phyloP scores from a whole-genome alignment of 2,113 vertebrate genomes.

The Chionomys nivalis region DNA sequence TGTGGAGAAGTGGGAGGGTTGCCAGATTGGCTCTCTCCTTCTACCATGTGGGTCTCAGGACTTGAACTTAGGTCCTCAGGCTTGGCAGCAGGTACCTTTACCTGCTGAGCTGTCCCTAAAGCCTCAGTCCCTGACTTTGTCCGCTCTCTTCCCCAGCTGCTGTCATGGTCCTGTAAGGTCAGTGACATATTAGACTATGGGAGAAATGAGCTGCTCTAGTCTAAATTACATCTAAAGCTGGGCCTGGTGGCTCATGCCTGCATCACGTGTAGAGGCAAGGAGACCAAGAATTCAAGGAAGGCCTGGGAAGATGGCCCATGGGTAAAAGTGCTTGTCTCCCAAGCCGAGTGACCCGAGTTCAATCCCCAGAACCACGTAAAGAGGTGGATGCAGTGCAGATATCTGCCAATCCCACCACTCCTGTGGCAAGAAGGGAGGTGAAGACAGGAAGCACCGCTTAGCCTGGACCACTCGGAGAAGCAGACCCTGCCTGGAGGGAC shows the following conservation, averaged over 20 bases:
- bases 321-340: no score
- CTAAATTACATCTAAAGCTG: not conserved
- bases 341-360: not conserved
- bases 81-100: not conserved
- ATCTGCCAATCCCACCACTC: not conserved
- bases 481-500: not conserved
- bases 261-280: not conserved
- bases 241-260: not conserved
- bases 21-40: not conserved
- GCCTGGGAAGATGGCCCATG: not conserved
- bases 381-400: not conserved
- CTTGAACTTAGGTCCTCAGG: not conserved
- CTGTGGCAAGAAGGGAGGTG: not conserved
- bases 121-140: not conserved
- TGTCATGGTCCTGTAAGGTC: not conserved
- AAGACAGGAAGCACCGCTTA: no score
- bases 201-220: not conserved
- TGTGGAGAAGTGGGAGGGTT: not conserved
- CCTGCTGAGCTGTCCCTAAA: not conserved
- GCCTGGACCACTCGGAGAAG: not conserved
- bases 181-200: not conserved
- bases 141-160: not conserved
- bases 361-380: not conserved
- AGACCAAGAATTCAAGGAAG: not conserved
- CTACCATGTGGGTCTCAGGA: not conserved